phyloP scores from a whole-genome alignment of 2,797 vertebrate species.

The Mormyrus hasselquistii region DNA sequence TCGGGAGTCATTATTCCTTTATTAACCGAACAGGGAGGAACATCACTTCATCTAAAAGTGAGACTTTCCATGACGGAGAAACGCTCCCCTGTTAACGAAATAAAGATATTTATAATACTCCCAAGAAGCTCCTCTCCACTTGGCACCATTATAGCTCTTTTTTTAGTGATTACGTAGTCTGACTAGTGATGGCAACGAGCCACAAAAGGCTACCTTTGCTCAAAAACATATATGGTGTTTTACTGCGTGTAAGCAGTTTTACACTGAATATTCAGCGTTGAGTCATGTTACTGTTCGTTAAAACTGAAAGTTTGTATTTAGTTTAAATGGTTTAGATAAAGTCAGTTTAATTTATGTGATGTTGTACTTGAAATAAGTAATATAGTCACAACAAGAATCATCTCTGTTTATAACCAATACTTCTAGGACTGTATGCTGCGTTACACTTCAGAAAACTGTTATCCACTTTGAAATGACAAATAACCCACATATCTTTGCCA shows the following conservation, averaged over 20 bases:
- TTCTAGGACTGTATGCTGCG: background rate
- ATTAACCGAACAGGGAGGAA: background rate
- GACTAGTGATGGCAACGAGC: background rate
- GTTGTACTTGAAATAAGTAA: background rate
- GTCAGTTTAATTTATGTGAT: background rate
- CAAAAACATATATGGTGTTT: background rate
- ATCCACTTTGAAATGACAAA: background rate
- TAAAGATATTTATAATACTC: background rate
- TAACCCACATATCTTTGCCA: background rate
- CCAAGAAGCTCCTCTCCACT: background rate
- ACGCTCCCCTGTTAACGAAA: background rate
- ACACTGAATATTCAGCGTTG: background rate
- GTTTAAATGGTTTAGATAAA: background rate
- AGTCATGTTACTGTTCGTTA: background rate
- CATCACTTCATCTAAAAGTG: background rate
- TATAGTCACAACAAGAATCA: background rate
- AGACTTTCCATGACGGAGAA: background rate
- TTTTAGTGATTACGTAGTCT: background rate
- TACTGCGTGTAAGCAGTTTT: background rate
- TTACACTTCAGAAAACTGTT: background rate
- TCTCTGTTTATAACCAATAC: background rate
- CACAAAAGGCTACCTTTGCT: background rate
- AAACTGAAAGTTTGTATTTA: background rate
- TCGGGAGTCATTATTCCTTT: background rate
- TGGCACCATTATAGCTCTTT: background rate